A percentile compares a stretch with the other conserved stretches of the same genome.
phyloP scores from a whole-genome alignment of 2,888 invertebrate species.

The Synanthedon myopaeformis region DNA sequence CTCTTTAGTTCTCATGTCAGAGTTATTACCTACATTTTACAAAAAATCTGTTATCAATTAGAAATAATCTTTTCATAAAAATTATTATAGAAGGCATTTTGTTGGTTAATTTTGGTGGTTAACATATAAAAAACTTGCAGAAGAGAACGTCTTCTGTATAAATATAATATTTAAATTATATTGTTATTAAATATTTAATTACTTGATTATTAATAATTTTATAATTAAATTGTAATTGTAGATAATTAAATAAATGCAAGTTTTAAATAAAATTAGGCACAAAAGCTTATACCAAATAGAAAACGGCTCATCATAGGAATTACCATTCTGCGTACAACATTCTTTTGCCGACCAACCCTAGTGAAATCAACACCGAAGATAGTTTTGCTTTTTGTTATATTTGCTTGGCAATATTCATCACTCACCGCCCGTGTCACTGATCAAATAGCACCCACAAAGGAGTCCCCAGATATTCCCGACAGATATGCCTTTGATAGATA shows the following conservation, averaged over 20 bases:
- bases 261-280: neutral
- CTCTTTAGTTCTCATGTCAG: too few species aligned
- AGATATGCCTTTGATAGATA: conserved; percentile 61
- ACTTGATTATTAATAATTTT: too few species aligned
- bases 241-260: neutral
- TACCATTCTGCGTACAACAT: conserved; percentile 17
- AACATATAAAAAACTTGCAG: too few species aligned
- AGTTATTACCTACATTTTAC: too few species aligned
- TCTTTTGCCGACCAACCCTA: conserved; percentile 37
- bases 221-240: neutral
- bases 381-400: conserved; percentile 70
- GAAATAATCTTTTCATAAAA: too few species aligned
- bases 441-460: conserved; percentile 65
- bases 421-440: conserved; percentile 65
- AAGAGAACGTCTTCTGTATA: too few species aligned
- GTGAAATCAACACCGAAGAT: conserved; percentile 63
- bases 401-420: conserved; percentile 70
- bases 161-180: too few species aligned
- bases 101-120: too few species aligned
- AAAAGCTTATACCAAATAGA: neutral
- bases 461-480: conserved; percentile 63
- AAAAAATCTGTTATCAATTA: too few species aligned
- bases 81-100: too few species aligned
- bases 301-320: conserved; percentile 14
- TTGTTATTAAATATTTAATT: too few species aligned